phyloP scores from a whole-genome alignment of 2,797 vertebrate species.

The Bovichtus diacanthus region DNA sequence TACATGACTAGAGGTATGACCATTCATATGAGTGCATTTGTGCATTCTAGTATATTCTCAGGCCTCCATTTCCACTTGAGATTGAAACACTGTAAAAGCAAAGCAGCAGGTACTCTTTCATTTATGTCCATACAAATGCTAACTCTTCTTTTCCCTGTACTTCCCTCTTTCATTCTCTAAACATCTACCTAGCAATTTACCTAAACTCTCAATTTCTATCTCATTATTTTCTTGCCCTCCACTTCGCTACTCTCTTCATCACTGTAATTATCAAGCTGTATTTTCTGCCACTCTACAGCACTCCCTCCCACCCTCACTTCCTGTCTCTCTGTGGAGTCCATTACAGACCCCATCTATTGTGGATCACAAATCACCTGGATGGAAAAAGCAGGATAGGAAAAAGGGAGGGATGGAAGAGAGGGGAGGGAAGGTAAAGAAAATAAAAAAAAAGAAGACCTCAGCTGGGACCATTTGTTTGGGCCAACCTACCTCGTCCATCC shows the following conservation, averaged over 20 bases:
- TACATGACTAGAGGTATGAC: not conserved
- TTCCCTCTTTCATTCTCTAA: constrained; percentile 23
- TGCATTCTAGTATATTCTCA: not conserved
- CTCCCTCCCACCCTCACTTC: constrained; percentile 37
- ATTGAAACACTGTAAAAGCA: constrained; percentile 11
- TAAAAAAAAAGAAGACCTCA: constrained; percentile 16
- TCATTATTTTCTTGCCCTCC: constrained; percentile 50
- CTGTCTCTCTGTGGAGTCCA: constrained; percentile 46
- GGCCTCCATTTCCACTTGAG: constrained; percentile 10
- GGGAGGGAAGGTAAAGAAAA: constrained; percentile 21
- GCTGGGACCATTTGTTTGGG: constrained; percentile 25
- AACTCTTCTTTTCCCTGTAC: constrained; percentile 13
- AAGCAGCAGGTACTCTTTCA: constrained; percentile 16
- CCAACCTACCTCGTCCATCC: constrained; percentile 17
- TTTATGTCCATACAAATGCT: constrained; percentile 28
- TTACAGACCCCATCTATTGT: constrained; percentile 56
- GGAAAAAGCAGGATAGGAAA: constrained; percentile 40
- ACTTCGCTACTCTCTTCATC: constrained; percentile 46
- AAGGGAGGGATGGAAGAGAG: constrained; percentile 7
- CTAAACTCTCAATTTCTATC: constrained; percentile 52
- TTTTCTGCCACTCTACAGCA: constrained; percentile 51
- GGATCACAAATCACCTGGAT: constrained; percentile 50
- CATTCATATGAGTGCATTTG: not conserved
- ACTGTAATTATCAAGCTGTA: constrained; percentile 48
- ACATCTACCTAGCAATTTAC: constrained; percentile 48